Base-by-base conservation (phyloP, 2,888 invertebrate genomes). In the Dolichomitus sp. region DNA sequence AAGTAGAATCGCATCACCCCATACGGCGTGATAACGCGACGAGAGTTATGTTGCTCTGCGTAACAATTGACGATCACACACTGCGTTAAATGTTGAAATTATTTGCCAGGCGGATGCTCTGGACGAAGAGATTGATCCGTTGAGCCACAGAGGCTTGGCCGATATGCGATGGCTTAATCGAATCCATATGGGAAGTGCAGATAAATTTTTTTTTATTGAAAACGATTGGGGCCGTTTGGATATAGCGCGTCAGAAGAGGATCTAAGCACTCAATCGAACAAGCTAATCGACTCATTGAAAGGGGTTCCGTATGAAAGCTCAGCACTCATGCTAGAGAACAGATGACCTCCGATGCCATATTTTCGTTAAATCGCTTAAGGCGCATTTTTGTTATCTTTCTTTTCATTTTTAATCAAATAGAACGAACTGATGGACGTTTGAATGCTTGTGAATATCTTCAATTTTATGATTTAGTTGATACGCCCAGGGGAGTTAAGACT, bases 121-220 rank as follows among this genome's bases (percentile, higher is more conserved):
- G 57, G 45, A 45, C 42, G 52, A 37, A 63, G 37, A 37, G 69
- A 75, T 75, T 70, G 69, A 48, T 59, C 45, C 17, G 19, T 40
- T 27, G 48, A 17, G 63, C 73, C 48, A 45, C 33, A 19, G 14
- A 37, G 61, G 37, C 57, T 37, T 0, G 30, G 65, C 54, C 14
- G 45, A 23, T 23, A 27, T 30, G 12, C 63, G 42, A 72, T 72
- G 11, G 59, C 57, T 66, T 40, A 14, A 52, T 68, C 23, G 37
- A 48, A 70, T 52, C 50, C 54, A 40, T 80, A 65, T 75, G 75
- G 45, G 40, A 19, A 45, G 17, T 23, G 66, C 61, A 57, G 73
- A 81, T 74, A 69, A 59, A 66, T 61, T 73, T 61, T 69, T 73
- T 73, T 61, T 33, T 52, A 37, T 69, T 27, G 54, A 77, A 77